Evolutionary conservation across 2,113 vertebrate species (phyloP), one percentile per base, ranked within the genome.

Genomic region (Amazona guildingii): DNA sequence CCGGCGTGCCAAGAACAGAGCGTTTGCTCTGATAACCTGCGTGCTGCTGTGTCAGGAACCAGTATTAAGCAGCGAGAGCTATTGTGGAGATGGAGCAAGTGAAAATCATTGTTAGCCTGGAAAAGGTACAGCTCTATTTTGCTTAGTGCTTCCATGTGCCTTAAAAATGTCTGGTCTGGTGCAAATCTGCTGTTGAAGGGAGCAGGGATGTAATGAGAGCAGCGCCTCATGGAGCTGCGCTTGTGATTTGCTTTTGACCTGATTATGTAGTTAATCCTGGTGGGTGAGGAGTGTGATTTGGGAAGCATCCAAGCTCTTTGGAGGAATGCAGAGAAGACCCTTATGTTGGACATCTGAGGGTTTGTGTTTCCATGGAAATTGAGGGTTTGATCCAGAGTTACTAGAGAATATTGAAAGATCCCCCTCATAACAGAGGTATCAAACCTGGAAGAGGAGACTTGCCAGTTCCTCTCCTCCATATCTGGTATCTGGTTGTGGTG

Each of bases 21-120:
- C 52, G 2, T 87, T 92, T 75, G 81, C 83, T 84, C 72, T 88
- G 84, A 69, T 75, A 63, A 74, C 86, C 73, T 15, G 27, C 2
- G 18, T 24, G 86, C 68, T 76, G 86, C 92, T 80, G 72, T 37
- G 86, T 25, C 3, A 44, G 63, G 86, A 64, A 8, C 6, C 21
- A 5, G 85, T 1, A 10, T 14, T 7, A 15, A 69, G 84, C 59
- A 61, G 57, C 17, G 3, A 18, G 88, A 48, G 80, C 92, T 87
- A 39, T 88, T 92, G 82, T 83, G 73, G 92, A 28, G 78, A 39
- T 66, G 95, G 41, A 76, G 76, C 61, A 48, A 79, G 73, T 79
- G 76, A 21, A 66, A 81, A 62, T 17, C 72, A 12, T 79, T 67
- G 68, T 94, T 86, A 92, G 39, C 28, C 69, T 84, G 83, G 64